Base-by-base conservation (phyloP, 2,888 invertebrate species). In the Drosophila multiciliata region DNA sequence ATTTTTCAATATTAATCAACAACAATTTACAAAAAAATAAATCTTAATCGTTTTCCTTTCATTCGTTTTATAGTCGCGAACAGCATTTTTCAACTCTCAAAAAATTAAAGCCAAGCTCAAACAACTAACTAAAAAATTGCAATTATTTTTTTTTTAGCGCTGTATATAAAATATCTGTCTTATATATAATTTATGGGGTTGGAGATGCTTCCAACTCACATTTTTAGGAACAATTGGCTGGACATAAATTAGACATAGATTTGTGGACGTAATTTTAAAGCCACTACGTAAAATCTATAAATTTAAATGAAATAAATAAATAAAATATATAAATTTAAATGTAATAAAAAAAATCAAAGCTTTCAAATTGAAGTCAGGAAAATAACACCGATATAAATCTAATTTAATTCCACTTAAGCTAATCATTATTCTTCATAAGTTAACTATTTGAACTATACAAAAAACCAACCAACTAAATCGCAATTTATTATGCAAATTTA, bases 401-500 rank as follows among this genome's bases (percentile, higher is more conserved):
- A 9, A 4, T 4, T 33, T 17, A 12, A 7, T 23, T 23, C 2
- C 7, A 17, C 23, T 29, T 40, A 5, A 40, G 35, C 29, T 17
- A 3, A 33, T 38, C 66, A 53, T 66, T n/a, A 48, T 38, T 48
- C 38, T 53, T 54, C 23, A 48, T 38, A 17, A 11, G n/a, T n/a
- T 40, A 9, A 26, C 15, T 8, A 15, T 20, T 55, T 36, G 29
- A 29, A 6, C 29, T 29, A 29, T 1, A 2, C 3, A 15, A 26
- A 20, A 29, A 26, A 8, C 12, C 15, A 3, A 7, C 1, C 33
- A 45, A 33, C 15, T 12, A 26, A n/a, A 11, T 42, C 0, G 45
- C 15, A 17, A 49, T 29, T 17, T 20, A 9, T 9, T 9, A 53
- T 57, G 32, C 17, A 26, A 61, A 78, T 33, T 61, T 33, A 78